Evolutionary conservation across 2,113 vertebrate genomes (phyloP).

Genomic region (Eira barbara): DNA sequence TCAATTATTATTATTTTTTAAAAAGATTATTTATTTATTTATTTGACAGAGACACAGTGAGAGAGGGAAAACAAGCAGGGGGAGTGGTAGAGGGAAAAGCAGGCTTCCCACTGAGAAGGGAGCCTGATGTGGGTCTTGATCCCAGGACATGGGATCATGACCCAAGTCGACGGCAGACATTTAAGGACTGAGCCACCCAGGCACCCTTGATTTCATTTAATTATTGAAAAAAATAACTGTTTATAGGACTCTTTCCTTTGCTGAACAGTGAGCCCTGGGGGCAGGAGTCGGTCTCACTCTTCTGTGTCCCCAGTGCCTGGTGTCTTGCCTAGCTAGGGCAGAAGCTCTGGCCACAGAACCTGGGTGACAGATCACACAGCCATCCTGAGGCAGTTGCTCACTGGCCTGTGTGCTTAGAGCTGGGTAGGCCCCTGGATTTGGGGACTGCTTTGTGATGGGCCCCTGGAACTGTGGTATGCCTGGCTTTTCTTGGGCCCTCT

Average conservation of each 20-base stretch:
- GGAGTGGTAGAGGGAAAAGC: too few relatives aligned
- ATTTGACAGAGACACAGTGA: too few relatives aligned
- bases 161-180: too few relatives aligned
- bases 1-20: neutral
- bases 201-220: neutral
- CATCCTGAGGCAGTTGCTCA: neutral
- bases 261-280: neutral
- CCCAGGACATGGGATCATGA: too few relatives aligned
- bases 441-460: neutral
- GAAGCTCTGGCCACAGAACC: neutral
- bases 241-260: neutral
- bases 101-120: too few relatives aligned
- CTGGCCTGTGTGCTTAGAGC: neutral
- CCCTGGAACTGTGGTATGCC: neutral
- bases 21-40: too few relatives aligned
- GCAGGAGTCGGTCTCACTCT: neutral
- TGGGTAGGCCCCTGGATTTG: neutral
- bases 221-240: neutral
- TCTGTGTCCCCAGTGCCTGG: too few relatives aligned
- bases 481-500: neutral
- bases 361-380: neutral
- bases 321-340: neutral
- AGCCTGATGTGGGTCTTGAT: too few relatives aligned
- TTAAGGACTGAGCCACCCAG: too few relatives aligned
- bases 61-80: too few relatives aligned